Evolutionary conservation across 1,140 invertebrate genomes (phyloP).

Genomic region (Mylabris phalerata): DNA sequence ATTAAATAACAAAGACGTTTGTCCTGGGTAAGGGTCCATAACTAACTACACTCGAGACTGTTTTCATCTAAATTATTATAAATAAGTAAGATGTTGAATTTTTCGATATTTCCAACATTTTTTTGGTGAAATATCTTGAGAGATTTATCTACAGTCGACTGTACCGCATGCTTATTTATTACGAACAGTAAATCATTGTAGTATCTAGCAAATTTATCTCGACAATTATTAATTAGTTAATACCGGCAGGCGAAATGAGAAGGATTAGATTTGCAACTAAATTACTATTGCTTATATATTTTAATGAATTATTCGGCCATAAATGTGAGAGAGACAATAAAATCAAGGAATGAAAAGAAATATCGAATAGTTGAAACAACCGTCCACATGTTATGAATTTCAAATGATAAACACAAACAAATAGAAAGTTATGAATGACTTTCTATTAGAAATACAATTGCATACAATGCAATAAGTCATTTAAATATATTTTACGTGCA

Average conservation of each 20-base stretch:
- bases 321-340: no score
- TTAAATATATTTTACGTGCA: neutral
- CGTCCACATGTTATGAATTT: no score
- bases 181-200: slow-evolving; percentile 23
- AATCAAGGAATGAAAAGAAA: no score
- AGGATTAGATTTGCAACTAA: slow-evolving; percentile 16
- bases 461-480: no score
- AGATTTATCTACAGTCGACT: slow-evolving; percentile 24
- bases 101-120: slow-evolving; percentile 6
- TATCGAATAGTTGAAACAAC: no score
- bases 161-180: slow-evolving; percentile 26
- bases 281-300: slow-evolving; percentile 16
- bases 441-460: no score
- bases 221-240: slow-evolving; percentile 32
- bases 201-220: slow-evolving; percentile 30
- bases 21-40: slow-evolving; percentile 5
- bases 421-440: no score
- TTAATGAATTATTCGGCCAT: slow-evolving; percentile 11
- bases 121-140: slow-evolving; percentile 8
- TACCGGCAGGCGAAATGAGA: slow-evolving; percentile 9
- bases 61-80: no score
- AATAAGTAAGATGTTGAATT: no score
- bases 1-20: slow-evolving; percentile 12
- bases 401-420: no score
- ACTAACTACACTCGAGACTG: no score